Base-by-base conservation (phyloP, 2,888 invertebrate genomes). In the Poecilobothrus nobilitatus region DNA sequence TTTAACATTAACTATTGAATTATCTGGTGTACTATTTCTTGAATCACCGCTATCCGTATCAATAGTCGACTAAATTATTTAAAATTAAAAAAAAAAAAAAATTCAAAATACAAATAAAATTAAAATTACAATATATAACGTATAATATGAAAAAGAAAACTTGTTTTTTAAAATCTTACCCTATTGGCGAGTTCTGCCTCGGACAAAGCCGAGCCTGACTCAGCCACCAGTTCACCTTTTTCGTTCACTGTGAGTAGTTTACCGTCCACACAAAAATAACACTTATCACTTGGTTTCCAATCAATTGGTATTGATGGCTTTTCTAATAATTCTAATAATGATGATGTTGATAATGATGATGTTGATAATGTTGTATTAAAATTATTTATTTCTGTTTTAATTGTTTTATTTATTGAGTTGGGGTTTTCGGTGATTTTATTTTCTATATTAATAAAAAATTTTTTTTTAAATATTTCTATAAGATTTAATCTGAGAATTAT, bases 231-330 rank as follows among this genome's bases (percentile, higher is more conserved):
- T 76, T 82, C 81, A 71, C 82, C 82, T 74, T 78, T 78, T 73
- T 81, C 78, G 80, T 81, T 82, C 75, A 82, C 82, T 76, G 80
- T 82, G 78, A 82, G 84, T 83, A 88, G 85, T 83, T 88, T 88
- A 83, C 88, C 88, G 86, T 88, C 87, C 81, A 88, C 89, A 83
- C 92, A 92, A 83, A 92, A 91, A 86, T 90, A 89, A 83, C 92
- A 92, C 86, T 91, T 91, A 81, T 89, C 89, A 81, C 89, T 86
- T 76, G 92, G 92, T 81, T 88, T 89, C 92, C 92, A 92, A 81
- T 92, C 92, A 79, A 84, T 80, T 67, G 86, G 86, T 72, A 73
- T 65, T 37, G 18, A 34, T 65, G 33, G 65, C 22, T 65, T 73
- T 76, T 76, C 66, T 34, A 22, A 21, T 22, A 10, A 33, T 12